Evolutionary conservation across 92 coral and sea anemone species (phyloP).

Genomic region (Metridium senile): DNA sequence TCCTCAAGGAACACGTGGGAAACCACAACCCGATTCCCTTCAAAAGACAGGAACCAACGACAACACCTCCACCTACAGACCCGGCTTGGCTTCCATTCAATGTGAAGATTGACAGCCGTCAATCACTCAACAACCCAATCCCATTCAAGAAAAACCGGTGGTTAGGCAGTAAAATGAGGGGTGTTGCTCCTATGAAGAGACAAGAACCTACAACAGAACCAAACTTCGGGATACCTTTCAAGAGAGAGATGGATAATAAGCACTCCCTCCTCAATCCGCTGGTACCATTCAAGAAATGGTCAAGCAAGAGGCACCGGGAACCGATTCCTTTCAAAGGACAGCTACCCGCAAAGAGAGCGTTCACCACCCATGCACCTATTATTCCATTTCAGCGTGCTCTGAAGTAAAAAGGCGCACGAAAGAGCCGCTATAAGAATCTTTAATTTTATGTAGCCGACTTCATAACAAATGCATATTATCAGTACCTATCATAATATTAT

Average conservation of each 20-base stretch:
- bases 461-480: too few relatives aligned
- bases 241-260: not conserved
- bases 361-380: too few relatives aligned
- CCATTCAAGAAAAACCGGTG: slow-evolving; percentile 3
- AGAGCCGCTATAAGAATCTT: too few relatives aligned
- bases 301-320: not conserved
- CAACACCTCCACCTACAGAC: not conserved
- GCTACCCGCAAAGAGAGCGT: too few relatives aligned
- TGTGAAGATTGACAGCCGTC: too few relatives aligned
- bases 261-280: not conserved
- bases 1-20: too few relatives aligned
- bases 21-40: not conserved
- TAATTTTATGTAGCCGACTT: too few relatives aligned
- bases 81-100: too few relatives aligned
- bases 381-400: too few relatives aligned
- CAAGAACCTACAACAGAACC: slow-evolving; percentile 5
- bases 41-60: slow-evolving; percentile 6
- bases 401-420: too few relatives aligned
- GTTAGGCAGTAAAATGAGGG: too few relatives aligned
- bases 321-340: not conserved
- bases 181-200: not conserved
- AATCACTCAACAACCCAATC: not conserved
- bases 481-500: too few relatives aligned
- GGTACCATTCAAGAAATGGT: not conserved
- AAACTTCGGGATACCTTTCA: not conserved